These are phyloP conservation scores for Botia almorhae DNA, from an alignment of 2,797 vertebrate genomes.

Conservation along the genomic window DNA sequence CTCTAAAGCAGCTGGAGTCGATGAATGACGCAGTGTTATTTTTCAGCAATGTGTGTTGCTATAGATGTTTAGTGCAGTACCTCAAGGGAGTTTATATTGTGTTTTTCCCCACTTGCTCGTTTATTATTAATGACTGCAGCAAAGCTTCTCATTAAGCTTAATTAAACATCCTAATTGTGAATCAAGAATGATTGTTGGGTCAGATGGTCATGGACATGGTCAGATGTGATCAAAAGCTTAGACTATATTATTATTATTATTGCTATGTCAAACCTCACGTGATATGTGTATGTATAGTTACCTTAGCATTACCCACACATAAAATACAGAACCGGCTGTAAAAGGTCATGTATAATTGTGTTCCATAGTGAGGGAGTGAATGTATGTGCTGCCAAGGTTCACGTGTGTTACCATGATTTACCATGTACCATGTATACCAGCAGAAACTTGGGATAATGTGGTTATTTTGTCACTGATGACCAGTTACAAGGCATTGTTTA, in stretches of 20 bases:
- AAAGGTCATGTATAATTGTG: too few relatives aligned
- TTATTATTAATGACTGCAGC: slow-evolving; percentile 77
- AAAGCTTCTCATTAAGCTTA: slow-evolving; percentile 74
- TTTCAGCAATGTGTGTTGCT: slow-evolving; percentile 59
- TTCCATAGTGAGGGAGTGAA: too few relatives aligned
- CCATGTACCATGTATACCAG: too few relatives aligned
- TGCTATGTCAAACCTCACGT: slow-evolving; percentile 5
- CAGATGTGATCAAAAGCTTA: slow-evolving; percentile 70
- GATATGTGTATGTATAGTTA: too few relatives aligned
- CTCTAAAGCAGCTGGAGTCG: slow-evolving; percentile 27
- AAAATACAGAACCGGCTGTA: too few relatives aligned
- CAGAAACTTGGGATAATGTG: too few relatives aligned
- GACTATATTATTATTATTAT: too few relatives aligned
- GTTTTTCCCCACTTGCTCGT: slow-evolving; percentile 65
- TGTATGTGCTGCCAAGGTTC: too few relatives aligned
- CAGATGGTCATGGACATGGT: slow-evolving; percentile 64
- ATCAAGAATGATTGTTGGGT: slow-evolving; percentile 67
- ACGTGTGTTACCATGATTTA: too few relatives aligned
- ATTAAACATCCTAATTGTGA: slow-evolving; percentile 73
- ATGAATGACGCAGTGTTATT: slow-evolving; percentile 59
- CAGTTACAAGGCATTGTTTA: too few relatives aligned
- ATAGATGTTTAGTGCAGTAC: slow-evolving; percentile 64
- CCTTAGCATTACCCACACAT: too few relatives aligned
- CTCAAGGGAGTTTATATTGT: slow-evolving; percentile 70
- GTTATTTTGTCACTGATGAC: too few relatives aligned